Base-by-base conservation (phyloP, 2,888 invertebrate species). In the Antheraea yamamai region DNA sequence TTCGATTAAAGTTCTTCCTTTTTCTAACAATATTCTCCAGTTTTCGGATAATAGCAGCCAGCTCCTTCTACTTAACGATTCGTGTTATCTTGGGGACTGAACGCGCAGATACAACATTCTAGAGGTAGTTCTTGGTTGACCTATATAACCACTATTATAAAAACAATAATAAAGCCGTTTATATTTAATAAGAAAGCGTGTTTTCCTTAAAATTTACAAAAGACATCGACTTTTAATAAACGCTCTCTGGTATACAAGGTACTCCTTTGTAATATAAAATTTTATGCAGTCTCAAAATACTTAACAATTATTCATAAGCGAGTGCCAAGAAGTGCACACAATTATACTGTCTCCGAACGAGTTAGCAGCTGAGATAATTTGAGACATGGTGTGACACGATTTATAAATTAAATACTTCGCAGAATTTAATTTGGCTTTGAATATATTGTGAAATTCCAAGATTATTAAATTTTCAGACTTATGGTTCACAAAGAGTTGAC, bases 341-440 rank as follows among this genome's bases (percentile, higher is more conserved):
- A 39, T 52, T 58, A 51, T 70, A 30, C 52, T 52, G 70, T 70
- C 70, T 70, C 70, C 39, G 64, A 68, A 68, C 68, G 74, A 74
- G 68, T 70, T 64, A 70, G 47, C 70, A 74, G 39, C 14, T 26
- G 35, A 71, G 68, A 74, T 71, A 20, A 35, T 55, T 71, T 74
- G 74, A 61, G 47, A 74, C 26, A 71, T 74, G 70, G 18, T 71
- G 68, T 71, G 74, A 71, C 71, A 71, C 23, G 39, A 23, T 71
- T 47, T 58, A 71, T 74, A 58, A 71, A 74, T 74, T 71, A 61
- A 71, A 58, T 61, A 70, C 58, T 74, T 70, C 74, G 68, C 23
- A 39, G 55, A 70, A 74, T 70, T 74, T 70, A 14, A 74, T 23
- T 70, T 70, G 35, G 39, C n/a, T 74, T 20, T 16, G 70, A 70